Conservation (phyloP, 2,113 vertebrate species). For the Campylomormyrus numenius region DNA sequence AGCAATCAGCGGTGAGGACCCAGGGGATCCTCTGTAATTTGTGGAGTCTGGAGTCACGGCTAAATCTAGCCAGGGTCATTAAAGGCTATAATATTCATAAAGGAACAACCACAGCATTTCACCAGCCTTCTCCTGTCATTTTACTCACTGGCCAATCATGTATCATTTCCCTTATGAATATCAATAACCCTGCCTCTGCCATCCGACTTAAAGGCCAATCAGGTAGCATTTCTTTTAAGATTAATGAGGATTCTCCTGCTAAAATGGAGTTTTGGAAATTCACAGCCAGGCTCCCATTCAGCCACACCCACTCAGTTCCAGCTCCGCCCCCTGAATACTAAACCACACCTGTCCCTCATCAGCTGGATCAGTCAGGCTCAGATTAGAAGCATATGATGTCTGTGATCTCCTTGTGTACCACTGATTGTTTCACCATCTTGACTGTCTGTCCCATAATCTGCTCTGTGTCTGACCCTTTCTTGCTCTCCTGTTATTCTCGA, state of each 20-base stretch:
- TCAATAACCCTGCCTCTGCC: not conserved
- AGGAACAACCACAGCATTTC: no score
- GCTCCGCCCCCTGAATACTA: not conserved
- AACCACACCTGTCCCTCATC: not conserved
- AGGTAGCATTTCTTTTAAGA: not conserved
- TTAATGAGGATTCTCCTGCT: not conserved
- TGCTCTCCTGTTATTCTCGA: not conserved
- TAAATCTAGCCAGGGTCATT: no score
- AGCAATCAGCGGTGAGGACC: no score
- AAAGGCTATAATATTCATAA: no score
- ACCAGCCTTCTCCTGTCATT: no score
- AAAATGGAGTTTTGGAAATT: not conserved
- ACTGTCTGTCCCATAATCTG: not conserved
- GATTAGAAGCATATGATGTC: not conserved
- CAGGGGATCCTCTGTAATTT: no score
- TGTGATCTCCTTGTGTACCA: not conserved
- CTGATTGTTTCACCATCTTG: not conserved
- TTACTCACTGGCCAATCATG: no score
- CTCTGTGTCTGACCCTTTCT: not conserved
- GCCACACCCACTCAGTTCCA: not conserved
- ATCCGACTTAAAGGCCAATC: not conserved
- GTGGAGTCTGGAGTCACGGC: no score
- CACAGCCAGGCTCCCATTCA: not conserved
- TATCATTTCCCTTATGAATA: not conserved
- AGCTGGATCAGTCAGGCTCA: not conserved